Evolutionary conservation across 2,113 vertebrate species (phyloP), one percentile per base, ranked within the genome.

Genomic region (Megaleporinus macrocephalus): DNA sequence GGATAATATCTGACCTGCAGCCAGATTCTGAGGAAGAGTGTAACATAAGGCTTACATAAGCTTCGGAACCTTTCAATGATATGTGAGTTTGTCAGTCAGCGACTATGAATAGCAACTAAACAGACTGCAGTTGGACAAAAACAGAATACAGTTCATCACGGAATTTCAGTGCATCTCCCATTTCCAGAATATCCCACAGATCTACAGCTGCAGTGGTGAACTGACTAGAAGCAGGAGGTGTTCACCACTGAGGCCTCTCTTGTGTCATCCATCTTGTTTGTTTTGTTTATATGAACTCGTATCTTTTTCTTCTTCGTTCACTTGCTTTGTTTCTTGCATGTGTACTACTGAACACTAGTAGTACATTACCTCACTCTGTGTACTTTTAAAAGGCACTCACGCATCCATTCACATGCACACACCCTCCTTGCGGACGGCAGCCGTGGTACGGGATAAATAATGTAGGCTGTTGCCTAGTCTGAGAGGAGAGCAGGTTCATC

Each of bases 401-500:
- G 72, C 22, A 24, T 26, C 49, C 72, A 41, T 29, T 68, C 63
- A 36, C 61, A 76, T 62, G 24, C 44, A 59, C 30, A 13, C 71
- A 79, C 66, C 44, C 73, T 82, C 49, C 55, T 63, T 15, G 0
- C 55, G 57, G 80, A 62, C 65, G 69, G 74, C 20, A 76, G 76
- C 44, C 29, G 61, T 77, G 80, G 65, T 78, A 9, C 44, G 29
- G 85, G 87, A 93, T 94, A 86, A 93, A 94, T 94, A 92, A 94
- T 94, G 93, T 88, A 93, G 89, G 80, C 87, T 74, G 85, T 84
- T 89, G 87, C 89, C 88, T 88, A 84, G 89, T 87, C 90, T 90
- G 83, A 79, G 86, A 87, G 86, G 88, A 92, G 90, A 49, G 70
- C 88, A 90, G 90, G 89, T 90, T 89, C 89, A 89, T 92, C 89